Base-by-base conservation (phyloP, 2,888 invertebrate species). In the Leptinotarsa peninsularis region DNA sequence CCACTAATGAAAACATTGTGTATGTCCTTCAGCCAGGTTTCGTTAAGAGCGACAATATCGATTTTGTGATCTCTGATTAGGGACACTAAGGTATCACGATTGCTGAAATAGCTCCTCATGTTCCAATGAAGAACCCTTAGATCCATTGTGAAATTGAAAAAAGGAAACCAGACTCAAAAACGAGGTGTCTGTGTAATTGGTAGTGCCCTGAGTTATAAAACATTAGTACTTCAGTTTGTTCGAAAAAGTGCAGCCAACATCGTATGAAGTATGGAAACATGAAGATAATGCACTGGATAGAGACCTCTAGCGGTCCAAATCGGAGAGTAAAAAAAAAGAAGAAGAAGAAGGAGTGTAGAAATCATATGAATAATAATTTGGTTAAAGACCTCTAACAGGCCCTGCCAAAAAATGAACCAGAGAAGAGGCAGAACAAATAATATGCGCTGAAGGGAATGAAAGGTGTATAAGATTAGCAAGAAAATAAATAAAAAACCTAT, bases 21-120 rank as follows among this genome's bases (percentile, higher is more conserved):
- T 58, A 4, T 21, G 21, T 58, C 58, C 4, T 21, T 58, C 4
- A 58, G 27, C 58, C 58, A 58, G 23, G 58, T 58, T 58, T 58
- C 58, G 14, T 58, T 58, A 10, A 58, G 23, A 21, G 58, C 58
- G 13, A 58, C 27, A 10, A 58, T 23, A 58, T 58, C 58, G 13
- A 58, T 21, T 13, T 58, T 21, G 21, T 21, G 21, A 15, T 58
- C 23, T 14, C 58, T 58, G 21, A 58, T 58, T 4, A 58, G 58
- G 58, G 58, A 58, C 23, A 58, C 21, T 21, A 58, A 27, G 10
- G 58, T 58, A 14, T 58, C 58, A 21, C 58, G 13, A 58, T 58
- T 58, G 23, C 23, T 23, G 58, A 58, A 58, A 58, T 58, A 58
- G 58, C 58, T 58, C 14, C 58, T 58, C 14, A 58, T 21, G 15